phyloP scores from a whole-genome alignment of 2,888 invertebrate species.

The Eudasyphora cyanicolor region DNA sequence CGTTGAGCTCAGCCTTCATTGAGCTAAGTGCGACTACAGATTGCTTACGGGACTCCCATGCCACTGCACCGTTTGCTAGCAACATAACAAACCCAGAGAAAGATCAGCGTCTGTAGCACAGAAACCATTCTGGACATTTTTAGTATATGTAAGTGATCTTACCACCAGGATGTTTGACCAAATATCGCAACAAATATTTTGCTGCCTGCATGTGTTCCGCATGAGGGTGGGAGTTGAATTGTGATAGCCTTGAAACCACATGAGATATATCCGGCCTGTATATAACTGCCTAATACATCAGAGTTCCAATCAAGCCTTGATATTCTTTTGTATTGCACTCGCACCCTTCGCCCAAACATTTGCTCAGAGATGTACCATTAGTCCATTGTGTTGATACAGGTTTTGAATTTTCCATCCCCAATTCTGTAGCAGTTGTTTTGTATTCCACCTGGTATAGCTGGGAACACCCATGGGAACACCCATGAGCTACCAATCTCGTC shows the following conservation, averaged over 20 bases:
- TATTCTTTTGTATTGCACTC: constrained; percentile 21
- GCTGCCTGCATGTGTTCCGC: constrained; percentile 55
- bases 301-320: constrained; percentile 42
- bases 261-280: constrained; percentile 48
- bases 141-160: constrained; percentile 38
- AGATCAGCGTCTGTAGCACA: constrained; percentile 62
- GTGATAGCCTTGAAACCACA: constrained; percentile 45
- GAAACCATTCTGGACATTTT: constrained; percentile 28
- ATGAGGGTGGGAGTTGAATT: constrained; percentile 47
- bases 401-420: background rate
- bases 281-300: constrained; percentile 51
- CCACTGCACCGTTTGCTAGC: constrained; percentile 49
- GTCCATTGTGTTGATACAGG: background rate
- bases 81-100: constrained; percentile 55
- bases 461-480: constrained; percentile 58
- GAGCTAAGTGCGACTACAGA: constrained; percentile 52
- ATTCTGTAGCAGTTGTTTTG: no score
- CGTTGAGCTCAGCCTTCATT: constrained; percentile 64
- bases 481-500: constrained; percentile 44
- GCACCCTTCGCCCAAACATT: background rate
- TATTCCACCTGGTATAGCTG: constrained; percentile 61
- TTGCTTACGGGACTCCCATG: constrained; percentile 63
- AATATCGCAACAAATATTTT: constrained; percentile 59
- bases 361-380: background rate
- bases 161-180: constrained; percentile 43